phyloP scores from a whole-genome alignment of 2,888 invertebrate genomes.

The Pegoplata infirma region DNA sequence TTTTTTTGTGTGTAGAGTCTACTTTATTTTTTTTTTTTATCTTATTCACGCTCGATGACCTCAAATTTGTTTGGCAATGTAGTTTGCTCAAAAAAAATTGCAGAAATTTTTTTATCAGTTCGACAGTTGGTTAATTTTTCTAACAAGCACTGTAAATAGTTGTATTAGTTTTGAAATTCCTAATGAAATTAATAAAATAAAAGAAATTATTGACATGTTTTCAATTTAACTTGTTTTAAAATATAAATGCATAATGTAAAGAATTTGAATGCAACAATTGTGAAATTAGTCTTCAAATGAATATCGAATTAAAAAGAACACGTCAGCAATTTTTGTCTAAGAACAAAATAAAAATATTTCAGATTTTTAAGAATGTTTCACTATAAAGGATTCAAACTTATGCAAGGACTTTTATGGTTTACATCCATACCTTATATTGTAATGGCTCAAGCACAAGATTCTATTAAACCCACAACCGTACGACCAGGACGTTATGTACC shows the following conservation, averaged over 20 bases:
- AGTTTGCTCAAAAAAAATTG: too few species aligned
- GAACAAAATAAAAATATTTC: neutral
- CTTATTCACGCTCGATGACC: too few species aligned
- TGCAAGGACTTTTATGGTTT: neutral
- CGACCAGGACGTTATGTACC: conserved; percentile 70
- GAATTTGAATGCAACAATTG: conserved; percentile 29
- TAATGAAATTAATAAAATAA: conserved; percentile 51
- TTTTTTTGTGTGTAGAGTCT: too few species aligned
- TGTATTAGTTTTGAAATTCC: conserved; percentile 24
- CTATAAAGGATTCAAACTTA: neutral
- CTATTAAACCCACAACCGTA: conserved; percentile 8
- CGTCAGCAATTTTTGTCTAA: conserved; percentile 30
- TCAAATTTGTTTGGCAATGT: too few species aligned
- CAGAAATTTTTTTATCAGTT: too few species aligned
- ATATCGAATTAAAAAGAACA: conserved; percentile 27
- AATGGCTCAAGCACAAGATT: conserved; percentile 15
- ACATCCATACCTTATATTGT: neutral
- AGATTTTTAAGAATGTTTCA: conserved; percentile 17
- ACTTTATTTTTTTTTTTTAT: too few species aligned
- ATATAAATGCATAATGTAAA: conserved; percentile 36
- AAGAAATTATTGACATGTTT: conserved; percentile 59
- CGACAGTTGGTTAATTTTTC: too few species aligned
- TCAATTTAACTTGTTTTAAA: conserved; percentile 35
- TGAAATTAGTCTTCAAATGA: conserved; percentile 55
- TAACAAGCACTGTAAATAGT: conserved; percentile 4